Conservation (phyloP, 92 coral and sea anemone species). For the Pocillopora meandrina region DNA sequence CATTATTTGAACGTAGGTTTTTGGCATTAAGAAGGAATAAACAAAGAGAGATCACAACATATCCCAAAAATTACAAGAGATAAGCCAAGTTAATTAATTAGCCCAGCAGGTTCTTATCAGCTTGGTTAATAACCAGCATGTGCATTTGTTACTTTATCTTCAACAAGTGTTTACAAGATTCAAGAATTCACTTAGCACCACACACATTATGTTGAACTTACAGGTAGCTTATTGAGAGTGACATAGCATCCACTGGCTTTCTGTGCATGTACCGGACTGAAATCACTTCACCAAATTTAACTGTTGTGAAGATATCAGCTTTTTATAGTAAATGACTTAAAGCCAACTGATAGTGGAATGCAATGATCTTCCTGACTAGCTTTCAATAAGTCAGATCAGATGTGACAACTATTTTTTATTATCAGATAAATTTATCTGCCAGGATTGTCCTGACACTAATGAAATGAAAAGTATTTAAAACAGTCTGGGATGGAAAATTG, state of each 20-base stretch:
- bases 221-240: too few species aligned
- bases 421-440: background rate
- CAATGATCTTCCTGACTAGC: too few species aligned
- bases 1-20: too few species aligned
- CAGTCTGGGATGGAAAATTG: background rate
- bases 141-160: background rate
- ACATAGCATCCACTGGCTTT: too few species aligned
- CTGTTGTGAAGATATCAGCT: too few species aligned
- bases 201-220: background rate
- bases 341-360: too few species aligned
- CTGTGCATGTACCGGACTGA: too few species aligned
- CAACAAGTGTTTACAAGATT: background rate
- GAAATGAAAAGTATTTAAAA: background rate
- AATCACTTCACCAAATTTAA: too few species aligned
- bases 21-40: too few species aligned
- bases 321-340: too few species aligned
- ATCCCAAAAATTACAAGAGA: background rate
- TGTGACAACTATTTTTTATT: background rate
- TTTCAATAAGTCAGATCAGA: background rate
- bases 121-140: background rate
- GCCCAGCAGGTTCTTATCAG: background rate
- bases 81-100: conserved; percentile 1
- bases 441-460: conserved; percentile 6
- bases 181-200: background rate
- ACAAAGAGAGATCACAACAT: too few species aligned